phyloP scores from a whole-genome alignment of 2,113 vertebrate species.

The Thymallus thymallus region DNA sequence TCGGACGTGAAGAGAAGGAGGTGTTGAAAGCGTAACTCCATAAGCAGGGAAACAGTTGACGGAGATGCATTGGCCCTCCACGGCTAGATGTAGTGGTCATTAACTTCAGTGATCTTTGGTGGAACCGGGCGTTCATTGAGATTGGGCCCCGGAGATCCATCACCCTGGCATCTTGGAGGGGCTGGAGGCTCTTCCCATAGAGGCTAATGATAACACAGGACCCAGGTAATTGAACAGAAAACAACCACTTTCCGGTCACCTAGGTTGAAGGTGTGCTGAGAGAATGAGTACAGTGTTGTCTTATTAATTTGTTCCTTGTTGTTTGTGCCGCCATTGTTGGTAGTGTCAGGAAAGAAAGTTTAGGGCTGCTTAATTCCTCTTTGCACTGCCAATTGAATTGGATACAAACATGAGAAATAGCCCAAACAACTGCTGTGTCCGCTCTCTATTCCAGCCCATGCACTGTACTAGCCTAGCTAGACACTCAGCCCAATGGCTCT shows the following conservation, averaged over 20 bases:
- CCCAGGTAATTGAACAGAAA: background rate
- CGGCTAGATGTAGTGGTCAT: conserved; percentile 70
- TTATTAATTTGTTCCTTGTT: too few relatives aligned
- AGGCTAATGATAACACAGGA: conserved; percentile 22
- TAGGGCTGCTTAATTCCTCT: too few relatives aligned
- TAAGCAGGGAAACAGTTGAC: conserved; percentile 50
- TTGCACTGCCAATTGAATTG: too few relatives aligned
- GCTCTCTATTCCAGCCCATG: background rate
- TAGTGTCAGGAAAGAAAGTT: too few relatives aligned
- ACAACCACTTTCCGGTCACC: too few relatives aligned
- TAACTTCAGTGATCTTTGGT: conserved; percentile 62
- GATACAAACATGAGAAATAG: too few relatives aligned
- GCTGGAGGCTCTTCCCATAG: background rate
- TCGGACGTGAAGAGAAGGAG: conserved; percentile 37
- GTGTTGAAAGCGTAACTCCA: conserved; percentile 24
- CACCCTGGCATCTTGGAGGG: conserved; percentile 19
- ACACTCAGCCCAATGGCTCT: too few relatives aligned
- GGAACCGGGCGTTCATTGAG: conserved; percentile 39
- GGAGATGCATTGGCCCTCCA: conserved; percentile 73
- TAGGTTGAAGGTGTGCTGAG: too few relatives aligned
- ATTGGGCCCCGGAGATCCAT: conserved; percentile 40
- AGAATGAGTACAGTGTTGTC: too few relatives aligned
- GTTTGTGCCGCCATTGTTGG: too few relatives aligned
- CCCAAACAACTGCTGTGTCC: too few relatives aligned
- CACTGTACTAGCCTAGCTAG: too few relatives aligned